phyloP scores from a whole-genome alignment of 2,888 invertebrate genomes.

The Chloroclystis v-ata region DNA sequence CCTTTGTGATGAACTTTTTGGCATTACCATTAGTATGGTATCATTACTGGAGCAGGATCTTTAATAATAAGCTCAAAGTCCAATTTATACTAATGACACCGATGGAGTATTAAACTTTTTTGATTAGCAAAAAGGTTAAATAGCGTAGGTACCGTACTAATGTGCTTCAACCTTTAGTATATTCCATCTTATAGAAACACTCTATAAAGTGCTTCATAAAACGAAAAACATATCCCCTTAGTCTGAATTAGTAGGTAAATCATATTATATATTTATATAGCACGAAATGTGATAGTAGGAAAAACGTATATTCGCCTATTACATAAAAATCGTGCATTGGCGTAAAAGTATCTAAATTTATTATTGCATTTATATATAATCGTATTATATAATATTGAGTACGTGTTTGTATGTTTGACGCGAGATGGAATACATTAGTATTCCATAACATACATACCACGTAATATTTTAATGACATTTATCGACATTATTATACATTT shows the following conservation, averaged over 20 bases:
- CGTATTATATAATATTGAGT: neutral
- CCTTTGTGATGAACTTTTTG: neutral
- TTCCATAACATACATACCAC: conserved; percentile 54
- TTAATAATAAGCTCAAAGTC: no score
- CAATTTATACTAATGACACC: no score
- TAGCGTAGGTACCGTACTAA: no score
- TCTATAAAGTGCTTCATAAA: conserved; percentile 58
- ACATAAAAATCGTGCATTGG: neutral
- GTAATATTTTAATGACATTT: conserved; percentile 25
- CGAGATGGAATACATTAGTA: conserved; percentile 60
- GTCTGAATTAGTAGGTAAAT: conserved; percentile 55
- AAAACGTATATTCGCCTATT: neutral
- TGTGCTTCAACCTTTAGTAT: neutral
- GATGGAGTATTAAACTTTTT: no score
- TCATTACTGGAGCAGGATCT: no score
- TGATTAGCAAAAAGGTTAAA: no score
- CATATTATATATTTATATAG: conserved; percentile 27
- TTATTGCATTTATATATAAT: neutral
- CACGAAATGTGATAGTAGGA: conserved; percentile 35
- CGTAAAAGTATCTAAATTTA: neutral
- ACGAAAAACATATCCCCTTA: conserved; percentile 73
- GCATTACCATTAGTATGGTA: no score
- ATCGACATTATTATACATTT: neutral
- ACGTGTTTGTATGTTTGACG: conserved; percentile 60
- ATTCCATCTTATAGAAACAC: conserved; percentile 2